These are phyloP conservation scores for Drusus annulatus DNA, from an alignment of 1,140 invertebrate species.

Conservation along the genomic window DNA sequence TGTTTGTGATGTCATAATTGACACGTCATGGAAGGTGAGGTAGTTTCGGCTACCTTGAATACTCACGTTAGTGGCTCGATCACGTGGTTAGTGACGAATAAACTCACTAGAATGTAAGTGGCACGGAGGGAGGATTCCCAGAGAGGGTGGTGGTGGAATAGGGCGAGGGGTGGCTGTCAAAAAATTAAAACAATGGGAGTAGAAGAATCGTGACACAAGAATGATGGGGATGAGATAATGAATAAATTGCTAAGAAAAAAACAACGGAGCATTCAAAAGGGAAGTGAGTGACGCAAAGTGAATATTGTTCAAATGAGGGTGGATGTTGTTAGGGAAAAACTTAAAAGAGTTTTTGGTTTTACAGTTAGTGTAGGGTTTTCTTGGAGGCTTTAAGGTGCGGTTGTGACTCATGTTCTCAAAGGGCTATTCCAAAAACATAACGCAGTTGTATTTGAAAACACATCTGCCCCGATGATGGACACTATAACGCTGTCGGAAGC, in stretches of 20 bases:
- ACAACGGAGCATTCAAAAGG: neutral
- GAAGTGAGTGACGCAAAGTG: conserved; percentile 14
- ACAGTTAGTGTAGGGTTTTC: neutral
- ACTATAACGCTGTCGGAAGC: too few species aligned
- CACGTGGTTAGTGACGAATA: conserved; percentile 16
- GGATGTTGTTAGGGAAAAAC: neutral
- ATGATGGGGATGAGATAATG: conserved; percentile 42
- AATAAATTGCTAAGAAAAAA: conserved; percentile 32
- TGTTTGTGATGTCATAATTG: neutral
- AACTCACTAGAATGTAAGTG: neutral
- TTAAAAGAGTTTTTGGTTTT: neutral
- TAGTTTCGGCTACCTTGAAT: conserved; percentile 4
- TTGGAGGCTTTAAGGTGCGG: neutral
- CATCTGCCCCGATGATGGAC: too few species aligned
- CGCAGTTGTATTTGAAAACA: too few species aligned
- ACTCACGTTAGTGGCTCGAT: neutral
- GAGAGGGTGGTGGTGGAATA: neutral
- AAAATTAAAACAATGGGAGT: conserved; percentile 38
- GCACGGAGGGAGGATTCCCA: neutral
- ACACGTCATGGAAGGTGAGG: neutral
- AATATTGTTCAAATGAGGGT: neutral
- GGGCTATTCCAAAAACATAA: too few species aligned
- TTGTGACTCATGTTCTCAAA: neutral
- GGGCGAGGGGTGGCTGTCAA: conserved; percentile 4
- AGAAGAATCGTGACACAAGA: conserved; percentile 29